A percentile compares a stretch with the other conserved stretches of the same genome.
phyloP scores from a whole-genome alignment of 2,888 invertebrate genomes.

The Gnatocerus cornutus region DNA sequence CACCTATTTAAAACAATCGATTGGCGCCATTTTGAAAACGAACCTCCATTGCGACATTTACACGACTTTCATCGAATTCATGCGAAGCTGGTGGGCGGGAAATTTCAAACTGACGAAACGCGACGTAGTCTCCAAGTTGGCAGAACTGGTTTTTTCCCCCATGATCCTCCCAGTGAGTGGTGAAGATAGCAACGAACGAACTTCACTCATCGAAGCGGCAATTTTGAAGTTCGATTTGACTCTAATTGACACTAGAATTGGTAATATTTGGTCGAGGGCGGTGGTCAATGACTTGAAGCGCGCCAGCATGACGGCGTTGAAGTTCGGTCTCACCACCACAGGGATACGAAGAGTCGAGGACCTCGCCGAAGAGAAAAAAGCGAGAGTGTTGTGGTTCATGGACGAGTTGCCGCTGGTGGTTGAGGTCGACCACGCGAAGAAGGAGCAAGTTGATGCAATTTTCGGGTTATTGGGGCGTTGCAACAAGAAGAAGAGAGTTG shows the following conservation, averaged over 20 bases:
- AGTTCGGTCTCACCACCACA: constrained; percentile 11
- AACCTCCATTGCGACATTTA: constrained; percentile 4
- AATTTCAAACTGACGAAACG: constrained; percentile 15
- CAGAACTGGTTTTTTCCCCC: constrained; percentile 10
- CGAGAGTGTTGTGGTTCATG: constrained; percentile 14
- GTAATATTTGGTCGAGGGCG: constrained; percentile 10
- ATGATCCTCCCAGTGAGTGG: constrained; percentile 6
- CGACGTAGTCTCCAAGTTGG: constrained; percentile 12
- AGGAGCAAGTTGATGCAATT: neutral
- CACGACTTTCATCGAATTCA: constrained; percentile 12
- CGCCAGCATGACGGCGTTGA: constrained; percentile 1
- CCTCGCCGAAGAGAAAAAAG: constrained; percentile 6
- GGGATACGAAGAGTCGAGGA: constrained; percentile 3
- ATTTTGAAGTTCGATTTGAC: constrained; percentile 21
- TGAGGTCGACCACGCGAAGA: constrained; percentile 5
- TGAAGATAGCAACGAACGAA: constrained; percentile 6
- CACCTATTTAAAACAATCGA: constrained; percentile 2
- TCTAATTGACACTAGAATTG: constrained; percentile 11
- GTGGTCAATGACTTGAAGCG: neutral
- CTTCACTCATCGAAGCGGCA: constrained; percentile 4
- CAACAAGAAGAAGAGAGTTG: constrained; percentile 2
- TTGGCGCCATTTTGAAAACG: neutral
- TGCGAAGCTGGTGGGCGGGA: constrained; percentile 20
- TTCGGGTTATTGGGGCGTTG: neutral
- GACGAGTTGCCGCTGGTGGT: constrained; percentile 11